Evolutionary conservation across 64 coral and sea anemone species (phyloP).

Genomic region (Anthopleura sola): DNA sequence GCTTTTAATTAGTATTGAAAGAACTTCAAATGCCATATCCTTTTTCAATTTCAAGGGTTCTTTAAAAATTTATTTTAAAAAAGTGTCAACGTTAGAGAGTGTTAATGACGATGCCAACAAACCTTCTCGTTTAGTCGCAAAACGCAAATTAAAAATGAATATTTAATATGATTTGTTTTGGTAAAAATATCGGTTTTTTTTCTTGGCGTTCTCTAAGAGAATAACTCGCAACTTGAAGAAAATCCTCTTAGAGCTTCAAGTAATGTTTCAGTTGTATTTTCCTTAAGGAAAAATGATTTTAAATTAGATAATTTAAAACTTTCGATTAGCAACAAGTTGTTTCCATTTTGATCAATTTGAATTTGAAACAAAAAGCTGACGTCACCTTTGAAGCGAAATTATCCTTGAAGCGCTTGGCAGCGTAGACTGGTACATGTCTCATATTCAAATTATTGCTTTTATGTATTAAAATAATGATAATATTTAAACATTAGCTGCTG

Average conservation of each 20-base stretch:
- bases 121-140: not conserved
- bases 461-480: not conserved
- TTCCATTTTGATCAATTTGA: constrained; percentile 5
- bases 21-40: not conserved
- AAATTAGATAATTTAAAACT: not conserved
- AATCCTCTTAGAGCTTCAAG: not conserved
- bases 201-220: not conserved
- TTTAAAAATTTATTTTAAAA: not conserved
- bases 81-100: not conserved
- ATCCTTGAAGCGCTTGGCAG: not conserved
- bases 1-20: not conserved
- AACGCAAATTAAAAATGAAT: not conserved
- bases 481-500: constrained; percentile 6
- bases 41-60: not conserved
- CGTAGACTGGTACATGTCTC: not conserved
- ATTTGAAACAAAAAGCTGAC: constrained; percentile 16
- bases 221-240: not conserved
- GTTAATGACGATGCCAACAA: not conserved
- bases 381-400: not conserved
- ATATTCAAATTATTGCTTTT: constrained; percentile 3
- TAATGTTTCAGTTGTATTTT: not conserved
- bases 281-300: not conserved
- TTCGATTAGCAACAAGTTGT: constrained; percentile 19
- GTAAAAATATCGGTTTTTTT: not conserved
- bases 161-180: not conserved